Evolutionary conservation across 2,888 invertebrate genomes (phyloP).

Genomic region (Eupithecia inturbata): DNA sequence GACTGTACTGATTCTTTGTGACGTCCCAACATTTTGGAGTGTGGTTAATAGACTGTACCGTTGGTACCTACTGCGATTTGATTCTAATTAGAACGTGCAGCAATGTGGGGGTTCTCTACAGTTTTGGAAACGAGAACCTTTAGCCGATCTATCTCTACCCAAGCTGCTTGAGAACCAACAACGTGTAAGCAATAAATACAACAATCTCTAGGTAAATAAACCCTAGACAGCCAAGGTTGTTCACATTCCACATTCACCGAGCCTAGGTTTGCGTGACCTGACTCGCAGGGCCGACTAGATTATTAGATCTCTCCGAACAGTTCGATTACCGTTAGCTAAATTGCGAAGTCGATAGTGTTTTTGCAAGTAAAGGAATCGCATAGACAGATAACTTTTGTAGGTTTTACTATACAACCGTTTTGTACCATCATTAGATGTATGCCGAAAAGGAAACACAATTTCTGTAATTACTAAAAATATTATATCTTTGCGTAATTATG

Average conservation of each 20-base stretch:
- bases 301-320: constrained; percentile 47
- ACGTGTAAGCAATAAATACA: constrained; percentile 36
- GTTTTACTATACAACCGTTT: background rate
- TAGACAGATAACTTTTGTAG: background rate
- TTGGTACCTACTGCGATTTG: background rate
- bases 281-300: constrained; percentile 49
- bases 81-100: background rate
- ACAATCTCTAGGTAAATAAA: constrained; percentile 43
- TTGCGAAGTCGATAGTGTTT: constrained; percentile 21
- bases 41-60: constrained; percentile 2
- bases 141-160: no score
- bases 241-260: constrained; percentile 67
- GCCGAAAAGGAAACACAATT: background rate
- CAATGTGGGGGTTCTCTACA: background rate
- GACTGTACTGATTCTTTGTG: constrained; percentile 67
- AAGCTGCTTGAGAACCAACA: background rate
- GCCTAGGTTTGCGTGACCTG: constrained; percentile 61
- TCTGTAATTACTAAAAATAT: background rate
- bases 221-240: constrained; percentile 60
- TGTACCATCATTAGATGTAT: background rate
- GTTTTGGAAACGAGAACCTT: background rate
- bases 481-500: background rate
- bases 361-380: constrained; percentile 4
- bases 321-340: constrained; percentile 45
- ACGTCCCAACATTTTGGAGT: constrained; percentile 54